Conservation (phyloP, 2,888 invertebrate genomes). For the Thymelicus sylvestris region DNA sequence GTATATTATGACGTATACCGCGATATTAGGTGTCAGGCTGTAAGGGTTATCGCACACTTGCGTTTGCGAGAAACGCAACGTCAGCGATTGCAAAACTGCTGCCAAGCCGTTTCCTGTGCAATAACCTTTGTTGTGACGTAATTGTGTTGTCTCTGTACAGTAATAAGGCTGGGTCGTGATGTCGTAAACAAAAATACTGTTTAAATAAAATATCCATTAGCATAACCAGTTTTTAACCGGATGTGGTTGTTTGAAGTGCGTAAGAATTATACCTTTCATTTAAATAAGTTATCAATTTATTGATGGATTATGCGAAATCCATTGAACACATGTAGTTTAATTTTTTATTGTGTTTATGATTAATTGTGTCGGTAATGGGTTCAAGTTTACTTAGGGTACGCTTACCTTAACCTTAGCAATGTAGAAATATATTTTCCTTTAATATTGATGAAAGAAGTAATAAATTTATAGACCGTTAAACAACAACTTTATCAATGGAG, state of each 20-base stretch:
- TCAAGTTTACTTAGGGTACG: too few relatives aligned
- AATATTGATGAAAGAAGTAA: too few relatives aligned
- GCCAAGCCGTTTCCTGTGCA: neutral
- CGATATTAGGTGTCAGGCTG: conserved; percentile 41
- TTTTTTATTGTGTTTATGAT: too few relatives aligned
- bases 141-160: neutral
- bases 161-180: neutral
- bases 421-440: too few relatives aligned
- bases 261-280: too few relatives aligned
- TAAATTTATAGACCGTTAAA: too few relatives aligned
- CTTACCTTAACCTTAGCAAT: too few relatives aligned
- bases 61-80: conserved; percentile 1
- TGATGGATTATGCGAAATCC: too few relatives aligned
- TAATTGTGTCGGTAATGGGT: too few relatives aligned
- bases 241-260: neutral
- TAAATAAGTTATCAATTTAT: too few relatives aligned
- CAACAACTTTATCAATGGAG: too few relatives aligned
- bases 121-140: neutral
- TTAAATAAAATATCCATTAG: neutral
- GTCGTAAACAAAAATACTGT: neutral
- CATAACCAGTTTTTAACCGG: neutral
- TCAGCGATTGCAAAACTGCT: neutral
- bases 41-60: conserved; percentile 24
- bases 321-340: too few relatives aligned
- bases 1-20: conserved; percentile 37